Base-by-base conservation (phyloP, 2,888 invertebrate genomes). In the Conops quadrifasciatus region DNA sequence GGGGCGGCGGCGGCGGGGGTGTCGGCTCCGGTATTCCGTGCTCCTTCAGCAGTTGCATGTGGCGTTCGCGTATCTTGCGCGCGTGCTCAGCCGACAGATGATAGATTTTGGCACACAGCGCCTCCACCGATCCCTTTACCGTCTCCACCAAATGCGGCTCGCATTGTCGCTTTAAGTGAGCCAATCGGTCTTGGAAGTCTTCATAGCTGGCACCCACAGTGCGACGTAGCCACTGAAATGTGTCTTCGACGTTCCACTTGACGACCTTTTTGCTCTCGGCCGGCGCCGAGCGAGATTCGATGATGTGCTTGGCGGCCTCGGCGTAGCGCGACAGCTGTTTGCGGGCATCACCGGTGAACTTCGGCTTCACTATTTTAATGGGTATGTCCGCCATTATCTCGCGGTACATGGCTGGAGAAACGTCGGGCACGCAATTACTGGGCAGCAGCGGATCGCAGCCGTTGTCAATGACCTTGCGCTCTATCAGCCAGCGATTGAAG, bases 341-440 rank as follows among this genome's bases (percentile, higher is more conserved):
- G 45, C 97, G 89, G 0, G 97, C 97, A 87, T 98, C 98, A 0
- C 94, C 76, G 2, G 96, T 95, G 82, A 95, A 97, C 86, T 97
- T 96, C 11, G 97, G 97, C 84, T 96, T 92, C n/a, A 94, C 91
- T 72, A 98, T 89, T 86, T 96, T 97, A 73, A 98, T 95, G 13
- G 98, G 98, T 83, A 98, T 96, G 87, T 98, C 97, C 86, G 96
- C 95, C 96, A 98, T 97, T 68, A 98, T 96, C 88, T 98, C 98
- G 76, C 95, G 92, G 87, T 96, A 96, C 97, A 98, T 96, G 1
- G 94, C 93, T 82, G 92, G 90, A 5, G 97, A 97, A 78, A 98
- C 93, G 87, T 97, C 97, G 1, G 95, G 94, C 78, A 92, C 91
- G 87, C 97, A 97, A 83, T 92, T 92, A 84, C 95, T 95, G 9